Percentiles rank a stretch among this genome's conserved stretches.
Conservation (phyloP, 1,140 invertebrate species). For the Centruroides sculpturatus region DNA sequence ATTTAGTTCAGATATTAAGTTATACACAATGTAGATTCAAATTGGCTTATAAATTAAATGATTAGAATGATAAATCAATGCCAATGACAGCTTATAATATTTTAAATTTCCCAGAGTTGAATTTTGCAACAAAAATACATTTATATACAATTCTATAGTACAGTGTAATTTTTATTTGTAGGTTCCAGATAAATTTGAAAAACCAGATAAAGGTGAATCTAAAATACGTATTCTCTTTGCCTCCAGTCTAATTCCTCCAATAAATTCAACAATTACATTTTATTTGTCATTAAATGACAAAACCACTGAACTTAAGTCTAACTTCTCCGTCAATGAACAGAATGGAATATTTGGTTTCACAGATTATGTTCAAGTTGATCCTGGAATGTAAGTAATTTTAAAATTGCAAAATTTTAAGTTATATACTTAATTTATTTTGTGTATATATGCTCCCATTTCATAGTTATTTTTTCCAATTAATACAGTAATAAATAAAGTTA, state of each 20-base stretch:
- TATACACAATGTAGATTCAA: too few species aligned
- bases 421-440: background rate
- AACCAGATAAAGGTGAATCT: conserved; percentile 1
- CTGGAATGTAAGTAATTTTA: conserved; percentile 5
- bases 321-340: background rate
- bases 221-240: conserved; percentile 1
- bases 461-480: too few species aligned
- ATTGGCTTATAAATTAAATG: too few species aligned
- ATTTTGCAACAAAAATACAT: too few species aligned
- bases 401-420: background rate
- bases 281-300: background rate
- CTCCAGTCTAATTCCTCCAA: background rate
- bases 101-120: too few species aligned
- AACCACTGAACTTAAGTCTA: background rate
- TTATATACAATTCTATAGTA: too few species aligned
- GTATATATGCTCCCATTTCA: too few species aligned
- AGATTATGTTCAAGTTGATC: background rate
- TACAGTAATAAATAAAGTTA: too few species aligned
- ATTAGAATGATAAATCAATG: too few species aligned
- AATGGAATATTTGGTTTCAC: background rate
- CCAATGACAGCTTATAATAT: too few species aligned
- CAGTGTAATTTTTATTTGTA: background rate
- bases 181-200: background rate
- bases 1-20: too few species aligned
- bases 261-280: conserved; percentile 1